Percentiles rank a stretch among this genome's conserved stretches.
phyloP scores from a whole-genome alignment of 2,113 vertebrate species.

The Syrmaticus mikado region DNA sequence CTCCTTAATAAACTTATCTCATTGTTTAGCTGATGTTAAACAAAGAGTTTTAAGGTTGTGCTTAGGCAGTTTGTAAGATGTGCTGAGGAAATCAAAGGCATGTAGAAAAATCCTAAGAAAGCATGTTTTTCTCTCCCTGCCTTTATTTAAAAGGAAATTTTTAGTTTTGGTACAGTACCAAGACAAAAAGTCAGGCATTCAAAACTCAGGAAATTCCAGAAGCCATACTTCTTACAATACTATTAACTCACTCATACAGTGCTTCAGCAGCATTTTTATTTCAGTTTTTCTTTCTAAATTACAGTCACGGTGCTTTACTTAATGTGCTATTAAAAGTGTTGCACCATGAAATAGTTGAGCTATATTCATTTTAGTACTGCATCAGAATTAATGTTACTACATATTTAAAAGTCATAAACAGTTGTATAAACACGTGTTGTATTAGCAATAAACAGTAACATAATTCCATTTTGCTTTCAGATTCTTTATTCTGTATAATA shows the following conservation, averaged over 20 bases:
- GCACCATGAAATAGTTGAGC: background rate
- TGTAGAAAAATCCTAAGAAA: background rate
- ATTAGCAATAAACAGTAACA: background rate
- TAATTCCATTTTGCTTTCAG: background rate
- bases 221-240: slow-evolving; percentile 5
- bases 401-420: background rate
- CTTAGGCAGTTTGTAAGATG: background rate
- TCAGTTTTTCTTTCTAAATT: slow-evolving; percentile 26
- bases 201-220: slow-evolving; percentile 53
- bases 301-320: background rate
- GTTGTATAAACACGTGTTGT: background rate
- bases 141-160: background rate
- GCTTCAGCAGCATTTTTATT: background rate
- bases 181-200: slow-evolving; percentile 31
- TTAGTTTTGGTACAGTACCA: slow-evolving; percentile 17
- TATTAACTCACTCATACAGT: background rate
- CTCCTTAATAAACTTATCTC: background rate
- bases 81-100: background rate
- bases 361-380: background rate
- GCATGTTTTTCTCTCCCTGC: background rate
- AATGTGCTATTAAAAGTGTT: background rate
- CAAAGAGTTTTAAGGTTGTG: background rate
- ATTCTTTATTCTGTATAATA: background rate
- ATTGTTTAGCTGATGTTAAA: background rate
- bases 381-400: background rate